These are phyloP conservation scores for Sorex maritimensis DNA, from an alignment of 2,797 vertebrate species.

Conservation along the genomic window DNA sequence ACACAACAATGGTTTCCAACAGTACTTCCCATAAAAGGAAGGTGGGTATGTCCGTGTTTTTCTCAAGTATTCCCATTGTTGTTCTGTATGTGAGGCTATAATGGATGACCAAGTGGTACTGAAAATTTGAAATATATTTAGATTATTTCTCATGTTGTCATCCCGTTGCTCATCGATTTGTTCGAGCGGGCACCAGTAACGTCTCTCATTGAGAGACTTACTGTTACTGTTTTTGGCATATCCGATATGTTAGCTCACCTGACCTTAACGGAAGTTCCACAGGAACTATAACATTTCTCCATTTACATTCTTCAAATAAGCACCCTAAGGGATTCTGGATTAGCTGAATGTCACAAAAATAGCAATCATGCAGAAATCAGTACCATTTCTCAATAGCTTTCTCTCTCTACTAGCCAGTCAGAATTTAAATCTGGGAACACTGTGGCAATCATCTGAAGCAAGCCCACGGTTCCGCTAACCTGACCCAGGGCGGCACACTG, in stretches of 20 bases:
- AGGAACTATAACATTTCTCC: not conserved
- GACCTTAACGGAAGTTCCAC: not conserved
- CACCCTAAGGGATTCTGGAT: not conserved
- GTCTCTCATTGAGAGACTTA: no score
- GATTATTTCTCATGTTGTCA: not conserved
- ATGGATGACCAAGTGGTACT: not conserved
- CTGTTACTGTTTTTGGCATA: no score
- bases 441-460: not conserved
- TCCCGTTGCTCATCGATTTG: no score
- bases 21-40: not conserved
- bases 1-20: not conserved
- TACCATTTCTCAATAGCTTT: not conserved
- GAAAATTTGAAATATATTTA: not conserved
- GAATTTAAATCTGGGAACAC: not conserved
- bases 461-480: fast-evolving
- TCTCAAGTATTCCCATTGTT: not conserved
- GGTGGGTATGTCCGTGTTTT: not conserved
- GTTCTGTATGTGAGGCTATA: not conserved
- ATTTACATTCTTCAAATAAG: not conserved
- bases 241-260: no score
- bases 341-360: not conserved
- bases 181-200: no score
- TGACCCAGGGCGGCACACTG: not conserved
- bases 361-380: not conserved
- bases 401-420: not conserved